Evolutionary conservation across 2,113 vertebrate genomes (phyloP).

Genomic region (Anarhynchus alexandrinus): DNA sequence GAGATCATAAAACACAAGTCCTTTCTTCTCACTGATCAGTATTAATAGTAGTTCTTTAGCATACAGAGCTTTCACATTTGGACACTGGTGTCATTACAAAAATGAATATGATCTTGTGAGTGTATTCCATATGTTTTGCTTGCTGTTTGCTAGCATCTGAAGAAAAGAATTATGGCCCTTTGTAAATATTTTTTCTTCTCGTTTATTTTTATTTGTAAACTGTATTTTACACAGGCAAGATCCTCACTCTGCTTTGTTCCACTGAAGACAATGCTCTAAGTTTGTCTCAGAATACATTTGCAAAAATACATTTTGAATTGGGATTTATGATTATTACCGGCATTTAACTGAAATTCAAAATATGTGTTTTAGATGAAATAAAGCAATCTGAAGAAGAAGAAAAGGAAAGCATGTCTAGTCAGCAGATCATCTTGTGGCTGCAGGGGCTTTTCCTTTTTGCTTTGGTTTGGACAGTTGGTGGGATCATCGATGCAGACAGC

Average conservation of each 20-base stretch:
- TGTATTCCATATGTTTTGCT: neutral
- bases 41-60: neutral
- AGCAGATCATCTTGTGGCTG: slow-evolving; percentile 86
- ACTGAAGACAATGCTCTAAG: neutral
- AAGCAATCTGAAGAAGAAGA: slow-evolving; percentile 27
- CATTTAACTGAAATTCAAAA: neutral
- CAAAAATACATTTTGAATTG: neutral
- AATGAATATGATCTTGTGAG: neutral
- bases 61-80: neutral
- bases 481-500: slow-evolving; percentile 82
- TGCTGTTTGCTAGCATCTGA: neutral
- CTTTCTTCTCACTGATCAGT: neutral
- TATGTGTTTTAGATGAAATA: slow-evolving; percentile 83
- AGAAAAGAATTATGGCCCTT: neutral
- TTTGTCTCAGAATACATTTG: neutral
- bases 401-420: slow-evolving; percentile 73
- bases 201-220: neutral
- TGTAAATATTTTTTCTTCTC: neutral
- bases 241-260: neutral
- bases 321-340: neutral
- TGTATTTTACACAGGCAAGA: neutral
- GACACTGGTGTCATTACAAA: neutral
- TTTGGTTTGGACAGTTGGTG: slow-evolving; percentile 87
- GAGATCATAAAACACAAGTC: neutral
- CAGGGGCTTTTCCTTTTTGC: slow-evolving; percentile 88